phyloP scores from a whole-genome alignment of 2,888 invertebrate genomes.

The Agrochola lychnidis region DNA sequence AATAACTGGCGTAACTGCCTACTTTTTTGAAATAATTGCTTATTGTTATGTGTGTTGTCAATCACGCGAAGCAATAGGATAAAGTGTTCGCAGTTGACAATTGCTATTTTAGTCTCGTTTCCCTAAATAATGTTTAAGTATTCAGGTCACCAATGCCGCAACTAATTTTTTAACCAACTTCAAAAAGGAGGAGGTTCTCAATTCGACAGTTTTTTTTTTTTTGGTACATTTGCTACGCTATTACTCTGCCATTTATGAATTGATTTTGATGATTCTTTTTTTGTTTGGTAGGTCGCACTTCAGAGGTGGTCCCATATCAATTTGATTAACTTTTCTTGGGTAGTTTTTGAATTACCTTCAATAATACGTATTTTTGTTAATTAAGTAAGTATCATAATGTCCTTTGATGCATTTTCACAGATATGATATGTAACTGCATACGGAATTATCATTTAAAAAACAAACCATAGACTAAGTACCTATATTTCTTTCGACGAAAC shows the following conservation, averaged over 20 bases:
- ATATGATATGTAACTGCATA: not conserved
- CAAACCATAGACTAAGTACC: not conserved
- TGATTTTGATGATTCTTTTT: too few species aligned
- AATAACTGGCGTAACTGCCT: not conserved
- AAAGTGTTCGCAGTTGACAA: not conserved
- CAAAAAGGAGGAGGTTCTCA: too few species aligned
- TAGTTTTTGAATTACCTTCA: too few species aligned
- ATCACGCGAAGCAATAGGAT: not conserved
- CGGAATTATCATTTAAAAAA: not conserved
- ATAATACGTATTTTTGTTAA: not conserved
- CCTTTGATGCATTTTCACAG: not conserved
- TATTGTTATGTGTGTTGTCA: not conserved
- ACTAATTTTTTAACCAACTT: not conserved
- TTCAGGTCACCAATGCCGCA: too few species aligned
- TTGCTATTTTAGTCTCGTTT: slow-evolving; percentile 18
- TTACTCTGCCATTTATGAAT: too few species aligned
- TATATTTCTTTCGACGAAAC: not conserved
- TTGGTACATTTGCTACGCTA: too few species aligned
- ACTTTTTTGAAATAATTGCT: not conserved
- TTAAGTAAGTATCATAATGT: not conserved
- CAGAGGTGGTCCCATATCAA: too few species aligned
- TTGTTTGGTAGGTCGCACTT: too few species aligned
- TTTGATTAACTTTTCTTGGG: too few species aligned
- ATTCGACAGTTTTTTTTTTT: too few species aligned
- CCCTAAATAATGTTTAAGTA: not conserved